Evolutionary conservation across 1,140 invertebrate genomes (phyloP).

Genomic region (Scaptodrosophila lebanonensis): DNA sequence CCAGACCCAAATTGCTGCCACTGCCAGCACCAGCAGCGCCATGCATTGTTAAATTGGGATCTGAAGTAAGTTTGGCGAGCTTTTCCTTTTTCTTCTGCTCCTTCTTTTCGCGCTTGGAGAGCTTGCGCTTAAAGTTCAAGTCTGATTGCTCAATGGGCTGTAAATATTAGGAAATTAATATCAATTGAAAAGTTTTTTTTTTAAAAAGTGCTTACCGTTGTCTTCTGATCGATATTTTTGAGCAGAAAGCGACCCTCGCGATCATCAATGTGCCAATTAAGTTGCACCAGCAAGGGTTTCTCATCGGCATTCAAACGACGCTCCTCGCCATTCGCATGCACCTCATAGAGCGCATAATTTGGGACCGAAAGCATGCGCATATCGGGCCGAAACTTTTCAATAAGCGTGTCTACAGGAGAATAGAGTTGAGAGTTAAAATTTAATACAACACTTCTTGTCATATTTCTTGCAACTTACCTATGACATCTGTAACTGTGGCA

Average conservation of each 20-base stretch:
- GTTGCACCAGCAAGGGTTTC: slow-evolving; percentile 96
- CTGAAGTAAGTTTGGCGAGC: slow-evolving; percentile 88
- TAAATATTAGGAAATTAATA: background rate
- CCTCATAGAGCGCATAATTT: slow-evolving; percentile 97
- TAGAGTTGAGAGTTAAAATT: background rate
- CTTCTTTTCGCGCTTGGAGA: slow-evolving; percentile 99
- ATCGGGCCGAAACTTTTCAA: slow-evolving; percentile 99
- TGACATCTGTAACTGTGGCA: slow-evolving; percentile 95
- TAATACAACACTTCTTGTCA: background rate
- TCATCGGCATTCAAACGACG: slow-evolving; percentile 92
- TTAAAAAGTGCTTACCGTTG: slow-evolving; percentile 78
- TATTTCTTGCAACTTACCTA: slow-evolving; percentile 76
- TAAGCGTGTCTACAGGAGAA: slow-evolving; percentile 83
- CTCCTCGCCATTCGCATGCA: slow-evolving; percentile 98
- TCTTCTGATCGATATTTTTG: slow-evolving; percentile 90
- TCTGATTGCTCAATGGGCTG: slow-evolving; percentile 77
- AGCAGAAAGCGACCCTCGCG: slow-evolving; percentile 97
- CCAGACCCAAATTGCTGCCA: slow-evolving; percentile 59
- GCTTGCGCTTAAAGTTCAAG: slow-evolving; percentile 86
- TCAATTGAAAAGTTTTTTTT: background rate
- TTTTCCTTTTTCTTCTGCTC: slow-evolving; percentile 98
- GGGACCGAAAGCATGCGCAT: slow-evolving; percentile 98
- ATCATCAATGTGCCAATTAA: slow-evolving; percentile 99
- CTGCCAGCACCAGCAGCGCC: slow-evolving; percentile 74
- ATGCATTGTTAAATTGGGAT: slow-evolving; percentile 79